Evolutionary conservation across 2,888 invertebrate species (phyloP).

Genomic region (Plusia festucae): DNA sequence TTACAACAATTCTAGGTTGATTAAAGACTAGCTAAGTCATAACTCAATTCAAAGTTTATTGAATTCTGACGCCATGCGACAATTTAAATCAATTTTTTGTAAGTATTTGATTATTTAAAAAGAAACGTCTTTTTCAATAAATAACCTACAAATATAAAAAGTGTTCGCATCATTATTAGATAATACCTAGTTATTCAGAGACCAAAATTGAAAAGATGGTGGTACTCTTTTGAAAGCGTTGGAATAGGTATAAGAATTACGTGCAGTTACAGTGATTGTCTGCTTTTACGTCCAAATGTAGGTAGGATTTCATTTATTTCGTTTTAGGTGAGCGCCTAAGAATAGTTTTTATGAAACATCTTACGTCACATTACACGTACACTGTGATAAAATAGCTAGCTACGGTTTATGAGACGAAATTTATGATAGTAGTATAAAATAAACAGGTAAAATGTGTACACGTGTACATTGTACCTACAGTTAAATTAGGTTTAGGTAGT

Average conservation of each 20-base stretch:
- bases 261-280: constrained; percentile 1
- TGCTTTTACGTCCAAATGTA: constrained; percentile 3
- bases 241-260: not conserved
- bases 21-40: not conserved
- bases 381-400: not conserved
- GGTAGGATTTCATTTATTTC: constrained; percentile 4
- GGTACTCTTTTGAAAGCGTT: not conserved
- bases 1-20: no score
- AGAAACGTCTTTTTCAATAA: no score
- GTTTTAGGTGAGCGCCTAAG: constrained; percentile 6
- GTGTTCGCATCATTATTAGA: no score
- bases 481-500: no score
- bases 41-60: no score
- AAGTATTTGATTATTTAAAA: no score
- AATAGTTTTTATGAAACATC: not conserved
- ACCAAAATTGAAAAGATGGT: no score
- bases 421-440: constrained; percentile 4
- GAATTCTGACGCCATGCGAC: no score
- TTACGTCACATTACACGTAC: constrained; percentile 1
- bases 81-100: no score
- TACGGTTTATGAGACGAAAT: constrained; percentile 2
- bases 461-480: not conserved
- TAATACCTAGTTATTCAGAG: no score
- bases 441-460: constrained; percentile 3
- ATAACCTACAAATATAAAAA: no score